phyloP scores from a whole-genome alignment of 2,113 vertebrate species.

The Siphamia tubifer region DNA sequence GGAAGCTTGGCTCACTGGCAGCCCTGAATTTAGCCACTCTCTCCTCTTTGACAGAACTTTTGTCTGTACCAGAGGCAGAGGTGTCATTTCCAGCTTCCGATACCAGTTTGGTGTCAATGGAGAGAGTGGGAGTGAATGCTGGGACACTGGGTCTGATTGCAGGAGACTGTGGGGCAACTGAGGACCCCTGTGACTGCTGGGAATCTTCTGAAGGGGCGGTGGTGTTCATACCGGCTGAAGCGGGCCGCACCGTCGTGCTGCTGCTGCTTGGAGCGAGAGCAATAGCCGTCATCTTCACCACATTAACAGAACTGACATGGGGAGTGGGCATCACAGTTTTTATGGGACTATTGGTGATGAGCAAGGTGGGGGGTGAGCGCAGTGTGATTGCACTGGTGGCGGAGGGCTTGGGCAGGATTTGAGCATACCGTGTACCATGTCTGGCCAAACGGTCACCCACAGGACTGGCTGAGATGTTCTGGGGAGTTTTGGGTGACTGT shows the following conservation, averaged over 20 bases:
- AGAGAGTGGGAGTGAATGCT: slow-evolving; percentile 54
- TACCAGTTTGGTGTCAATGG: slow-evolving; percentile 84
- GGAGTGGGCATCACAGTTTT: slow-evolving; percentile 95
- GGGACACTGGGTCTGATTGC: slow-evolving; percentile 67
- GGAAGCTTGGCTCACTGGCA: slow-evolving; percentile 81
- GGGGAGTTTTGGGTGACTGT: slow-evolving; percentile 93
- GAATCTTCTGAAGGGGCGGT: slow-evolving; percentile 78
- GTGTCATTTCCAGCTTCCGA: slow-evolving; percentile 82
- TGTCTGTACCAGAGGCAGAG: slow-evolving; percentile 58
- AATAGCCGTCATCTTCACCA: slow-evolving; percentile 98
- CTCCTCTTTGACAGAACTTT: slow-evolving; percentile 73
- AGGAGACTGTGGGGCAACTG: slow-evolving; percentile 82
- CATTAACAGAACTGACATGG: slow-evolving; percentile 92
- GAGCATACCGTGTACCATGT: slow-evolving; percentile 88
- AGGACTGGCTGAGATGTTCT: slow-evolving; percentile 93
- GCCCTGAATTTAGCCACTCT: slow-evolving; percentile 81
- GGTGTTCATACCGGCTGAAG: slow-evolving; percentile 79
- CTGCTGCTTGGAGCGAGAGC: slow-evolving; percentile 88
- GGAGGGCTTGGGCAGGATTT: slow-evolving; percentile 96
- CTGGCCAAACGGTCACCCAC: slow-evolving; percentile 93
- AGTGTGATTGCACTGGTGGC: slow-evolving; percentile 93
- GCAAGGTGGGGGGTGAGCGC: slow-evolving; percentile 93
- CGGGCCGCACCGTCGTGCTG: slow-evolving; percentile 83
- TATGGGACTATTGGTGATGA: slow-evolving; percentile 97
- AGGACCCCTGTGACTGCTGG: slow-evolving; percentile 82